A percentile compares a stretch with the other conserved stretches of the same genome.
Evolutionary conservation across 2,888 invertebrate genomes (phyloP).

Genomic region (Teleiodes luculella): DNA sequence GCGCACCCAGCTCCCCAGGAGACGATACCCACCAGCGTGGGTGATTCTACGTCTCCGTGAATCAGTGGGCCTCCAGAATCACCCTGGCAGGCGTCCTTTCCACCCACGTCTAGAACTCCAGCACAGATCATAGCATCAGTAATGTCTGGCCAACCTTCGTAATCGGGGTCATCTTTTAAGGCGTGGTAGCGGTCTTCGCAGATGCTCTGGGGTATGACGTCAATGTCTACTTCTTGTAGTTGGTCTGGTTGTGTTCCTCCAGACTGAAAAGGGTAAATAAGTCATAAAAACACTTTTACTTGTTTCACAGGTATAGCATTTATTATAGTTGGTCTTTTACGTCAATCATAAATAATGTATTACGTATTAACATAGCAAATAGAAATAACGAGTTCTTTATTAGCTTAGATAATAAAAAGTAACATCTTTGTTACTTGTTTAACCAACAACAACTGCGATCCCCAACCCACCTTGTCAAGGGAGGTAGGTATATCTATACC

Average conservation of each 20-base stretch:
- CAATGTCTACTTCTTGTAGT: conserved; percentile 36
- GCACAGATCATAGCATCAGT: conserved; percentile 48
- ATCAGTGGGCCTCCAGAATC: conserved; percentile 75
- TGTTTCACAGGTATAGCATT: too few relatives aligned
- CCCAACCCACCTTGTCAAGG: too few relatives aligned
- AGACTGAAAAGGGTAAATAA: too few relatives aligned
- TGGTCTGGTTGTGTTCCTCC: conserved; percentile 16
- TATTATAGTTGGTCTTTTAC: too few relatives aligned
- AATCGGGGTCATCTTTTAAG: conserved; percentile 31
- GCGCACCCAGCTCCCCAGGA: conserved; percentile 74
- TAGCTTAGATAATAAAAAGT: too few relatives aligned
- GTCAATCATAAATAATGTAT: too few relatives aligned
- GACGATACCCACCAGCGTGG: conserved; percentile 55
- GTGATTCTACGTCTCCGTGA: conserved; percentile 36
- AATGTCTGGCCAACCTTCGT: conserved; percentile 32
- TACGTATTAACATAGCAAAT: too few relatives aligned
- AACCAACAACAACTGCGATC: too few relatives aligned
- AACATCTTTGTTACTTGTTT: too few relatives aligned
- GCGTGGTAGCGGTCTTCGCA: conserved; percentile 40
- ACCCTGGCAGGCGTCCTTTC: conserved; percentile 63
- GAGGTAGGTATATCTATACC: too few relatives aligned
- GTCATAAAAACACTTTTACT: too few relatives aligned
- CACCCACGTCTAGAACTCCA: conserved; percentile 41
- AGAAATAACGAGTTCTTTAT: too few relatives aligned
- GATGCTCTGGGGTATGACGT: conserved; percentile 37